These are phyloP conservation scores for Styela clava DNA, from an alignment of 23 tunicate species.

Conservation along the genomic window DNA sequence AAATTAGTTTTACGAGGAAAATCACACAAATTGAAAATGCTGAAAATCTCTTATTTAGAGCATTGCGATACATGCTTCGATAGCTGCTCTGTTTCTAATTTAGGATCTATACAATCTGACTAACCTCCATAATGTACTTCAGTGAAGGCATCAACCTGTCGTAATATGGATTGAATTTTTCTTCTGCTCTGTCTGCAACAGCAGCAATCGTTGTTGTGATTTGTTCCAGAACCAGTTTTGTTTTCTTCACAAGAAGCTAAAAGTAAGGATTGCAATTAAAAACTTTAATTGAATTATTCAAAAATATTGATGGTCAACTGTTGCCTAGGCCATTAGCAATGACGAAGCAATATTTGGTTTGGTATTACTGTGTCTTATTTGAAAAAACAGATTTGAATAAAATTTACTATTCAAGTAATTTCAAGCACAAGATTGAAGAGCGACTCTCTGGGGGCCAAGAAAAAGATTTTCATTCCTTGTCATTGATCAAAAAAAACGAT, in stretches of 20 bases:
- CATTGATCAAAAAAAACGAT: too few species aligned
- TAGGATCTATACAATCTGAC: background rate
- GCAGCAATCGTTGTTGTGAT: conserved; percentile 97
- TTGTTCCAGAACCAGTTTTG: conserved; percentile 91
- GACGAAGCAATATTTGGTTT: background rate
- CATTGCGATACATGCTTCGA: too few species aligned
- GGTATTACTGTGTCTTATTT: background rate
- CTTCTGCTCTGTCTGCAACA: conserved; percentile 95
- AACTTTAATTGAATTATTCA: background rate
- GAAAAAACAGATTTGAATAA: background rate
- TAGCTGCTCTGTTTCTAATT: too few species aligned
- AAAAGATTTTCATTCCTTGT: too few species aligned
- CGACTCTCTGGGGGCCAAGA: too few species aligned
- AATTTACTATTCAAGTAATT: too few species aligned
- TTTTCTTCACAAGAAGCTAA: conserved; percentile 56
- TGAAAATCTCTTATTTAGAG: too few species aligned
- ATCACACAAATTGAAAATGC: too few species aligned
- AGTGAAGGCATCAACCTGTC: conserved; percentile 88
- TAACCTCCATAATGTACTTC: conserved; percentile 74
- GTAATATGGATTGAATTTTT: conserved; percentile 62
- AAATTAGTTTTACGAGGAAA: too few species aligned
- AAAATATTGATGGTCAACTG: background rate
- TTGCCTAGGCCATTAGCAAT: background rate
- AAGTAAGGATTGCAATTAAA: background rate
- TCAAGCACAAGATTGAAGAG: too few species aligned